These are phyloP conservation scores for Eutrigla gurnardus DNA, from an alignment of 2,797 vertebrate species.

Conservation along the genomic window DNA sequence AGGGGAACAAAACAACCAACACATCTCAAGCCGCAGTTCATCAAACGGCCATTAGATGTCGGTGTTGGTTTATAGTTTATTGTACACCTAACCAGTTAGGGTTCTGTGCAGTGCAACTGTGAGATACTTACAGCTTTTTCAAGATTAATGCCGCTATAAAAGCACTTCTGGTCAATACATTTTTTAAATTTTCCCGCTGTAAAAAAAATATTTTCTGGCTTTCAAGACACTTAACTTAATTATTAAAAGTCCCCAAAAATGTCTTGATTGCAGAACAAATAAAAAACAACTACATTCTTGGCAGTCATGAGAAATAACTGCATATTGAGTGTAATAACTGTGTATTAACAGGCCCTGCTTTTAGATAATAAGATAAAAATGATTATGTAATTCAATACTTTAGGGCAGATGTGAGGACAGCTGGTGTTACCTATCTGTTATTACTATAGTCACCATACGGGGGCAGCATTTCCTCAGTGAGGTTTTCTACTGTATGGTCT, in stretches of 20 bases:
- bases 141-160: neutral
- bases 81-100: no score
- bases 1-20: neutral
- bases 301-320: neutral
- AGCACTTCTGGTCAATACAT: no score
- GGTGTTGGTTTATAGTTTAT: neutral
- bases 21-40: neutral
- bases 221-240: no score
- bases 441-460: slow-evolving; percentile 4
- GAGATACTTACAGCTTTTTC: neutral
- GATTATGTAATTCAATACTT: neutral
- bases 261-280: no score
- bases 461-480: slow-evolving; percentile 41
- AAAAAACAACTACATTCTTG: neutral
- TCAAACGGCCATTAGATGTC: neutral
- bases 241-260: neutral
- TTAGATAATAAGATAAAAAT: neutral
- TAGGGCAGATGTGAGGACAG: no score
- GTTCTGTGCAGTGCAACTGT: neutral
- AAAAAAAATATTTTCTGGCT: neutral
- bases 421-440: neutral
- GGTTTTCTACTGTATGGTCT: neutral
- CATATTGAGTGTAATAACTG: neutral
- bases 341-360: neutral
- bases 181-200: no score